phyloP scores from a whole-genome alignment of 2,888 invertebrate species.

The Clunio marinus region DNA sequence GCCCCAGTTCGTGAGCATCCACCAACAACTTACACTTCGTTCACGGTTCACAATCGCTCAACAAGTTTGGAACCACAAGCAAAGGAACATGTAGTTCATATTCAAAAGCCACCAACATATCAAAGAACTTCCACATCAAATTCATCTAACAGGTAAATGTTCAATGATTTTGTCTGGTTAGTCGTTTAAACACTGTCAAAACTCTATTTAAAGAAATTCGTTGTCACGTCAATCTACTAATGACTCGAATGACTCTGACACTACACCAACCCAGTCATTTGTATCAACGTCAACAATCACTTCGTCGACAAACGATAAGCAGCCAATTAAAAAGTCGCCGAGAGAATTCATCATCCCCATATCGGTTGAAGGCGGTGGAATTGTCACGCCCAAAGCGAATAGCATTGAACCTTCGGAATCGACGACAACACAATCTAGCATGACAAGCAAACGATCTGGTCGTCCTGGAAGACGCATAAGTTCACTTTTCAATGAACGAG shows the following conservation, averaged over 20 bases:
- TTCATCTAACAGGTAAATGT: constrained; percentile 41
- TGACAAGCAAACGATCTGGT: constrained; percentile 49
- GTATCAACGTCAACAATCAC: constrained; percentile 51
- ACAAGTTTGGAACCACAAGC: constrained; percentile 57
- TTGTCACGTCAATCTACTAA: constrained; percentile 63
- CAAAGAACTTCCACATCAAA: constrained; percentile 47
- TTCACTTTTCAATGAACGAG: constrained; percentile 63
- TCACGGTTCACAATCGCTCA: constrained; percentile 52
- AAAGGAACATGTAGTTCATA: constrained; percentile 66
- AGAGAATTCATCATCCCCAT: constrained; percentile 92
- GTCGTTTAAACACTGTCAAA: not conserved
- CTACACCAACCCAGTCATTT: constrained; percentile 49
- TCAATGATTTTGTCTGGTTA: not conserved
- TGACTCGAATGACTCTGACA: constrained; percentile 65
- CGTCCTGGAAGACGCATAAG: constrained; percentile 64
- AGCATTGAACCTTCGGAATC: constrained; percentile 72
- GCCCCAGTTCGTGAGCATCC: constrained; percentile 49
- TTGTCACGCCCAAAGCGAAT: constrained; percentile 60
- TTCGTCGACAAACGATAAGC: constrained; percentile 49
- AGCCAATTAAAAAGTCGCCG: constrained; percentile 82
- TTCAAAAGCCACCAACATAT: constrained; percentile 53
- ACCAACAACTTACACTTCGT: constrained; percentile 47
- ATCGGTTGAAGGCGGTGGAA: constrained; percentile 84
- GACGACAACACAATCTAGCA: constrained; percentile 56
- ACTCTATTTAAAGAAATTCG: constrained; percentile 43